Conservation (phyloP, 1,140 invertebrate genomes). For the Belonocnema kinseyi region DNA sequence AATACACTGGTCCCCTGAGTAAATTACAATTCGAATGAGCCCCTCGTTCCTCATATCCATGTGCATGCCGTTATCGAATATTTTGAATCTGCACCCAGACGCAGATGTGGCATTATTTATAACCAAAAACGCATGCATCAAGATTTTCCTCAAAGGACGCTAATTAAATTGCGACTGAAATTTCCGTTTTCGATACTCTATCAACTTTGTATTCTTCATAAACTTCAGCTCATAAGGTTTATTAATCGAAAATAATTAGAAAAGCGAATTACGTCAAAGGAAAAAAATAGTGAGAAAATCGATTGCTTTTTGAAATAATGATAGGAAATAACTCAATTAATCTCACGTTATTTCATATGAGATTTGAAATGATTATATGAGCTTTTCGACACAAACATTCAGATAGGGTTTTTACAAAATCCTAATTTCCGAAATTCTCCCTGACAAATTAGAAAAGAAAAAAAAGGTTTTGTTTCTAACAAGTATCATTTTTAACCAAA, state of each 20-base stretch:
- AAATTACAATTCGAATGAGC: conserved; percentile 48
- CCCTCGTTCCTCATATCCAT: conserved; percentile 28
- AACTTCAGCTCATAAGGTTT: neutral
- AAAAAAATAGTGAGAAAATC: too few relatives aligned
- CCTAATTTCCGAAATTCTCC: too few relatives aligned
- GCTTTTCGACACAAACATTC: too few relatives aligned
- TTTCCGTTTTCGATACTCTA: conserved; percentile 33
- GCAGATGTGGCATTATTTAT: conserved; percentile 39
- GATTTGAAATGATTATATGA: too few relatives aligned
- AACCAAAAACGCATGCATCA: conserved; percentile 33
- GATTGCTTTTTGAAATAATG: conserved; percentile 35
- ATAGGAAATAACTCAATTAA: too few relatives aligned
- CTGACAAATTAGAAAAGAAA: too few relatives aligned
- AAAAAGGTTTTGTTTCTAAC: too few relatives aligned
- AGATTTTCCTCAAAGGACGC: conserved; percentile 10
- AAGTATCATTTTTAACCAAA: too few relatives aligned
- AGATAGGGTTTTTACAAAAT: too few relatives aligned
- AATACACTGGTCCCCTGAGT: conserved; percentile 40
- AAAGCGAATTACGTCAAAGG: too few relatives aligned
- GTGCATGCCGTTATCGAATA: conserved; percentile 37
- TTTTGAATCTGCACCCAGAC: conserved; percentile 29
- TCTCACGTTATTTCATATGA: too few relatives aligned
- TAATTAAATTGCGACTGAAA: conserved; percentile 34
- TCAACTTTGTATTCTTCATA: conserved; percentile 40
- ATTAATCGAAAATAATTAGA: too few relatives aligned